A percentile compares a stretch with the other conserved stretches of the same genome.
Conservation (phyloP, 2,113 vertebrate genomes). For the Hypocryptadius cinnamomeus region DNA sequence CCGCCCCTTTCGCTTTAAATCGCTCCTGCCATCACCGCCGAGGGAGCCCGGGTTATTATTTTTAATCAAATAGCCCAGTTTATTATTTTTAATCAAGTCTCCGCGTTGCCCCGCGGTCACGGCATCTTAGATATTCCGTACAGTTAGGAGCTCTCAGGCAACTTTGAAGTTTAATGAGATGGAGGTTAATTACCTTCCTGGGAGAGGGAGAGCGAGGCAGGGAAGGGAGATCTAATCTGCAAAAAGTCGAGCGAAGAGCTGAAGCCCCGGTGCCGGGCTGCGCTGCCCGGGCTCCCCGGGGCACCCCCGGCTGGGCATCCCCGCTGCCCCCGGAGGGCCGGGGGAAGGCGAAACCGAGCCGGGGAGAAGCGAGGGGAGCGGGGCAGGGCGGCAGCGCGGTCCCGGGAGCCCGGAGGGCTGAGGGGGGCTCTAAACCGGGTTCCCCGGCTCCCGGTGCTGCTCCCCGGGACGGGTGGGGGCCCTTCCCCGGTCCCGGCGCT, state of each 20-base stretch:
- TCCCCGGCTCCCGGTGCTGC: neutral
- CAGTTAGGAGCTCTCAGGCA: constrained; percentile 38
- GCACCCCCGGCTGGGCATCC: neutral
- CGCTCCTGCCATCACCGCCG: neutral
- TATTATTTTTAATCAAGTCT: constrained; percentile 44
- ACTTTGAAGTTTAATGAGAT: constrained; percentile 55
- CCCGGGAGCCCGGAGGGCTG: too few relatives aligned
- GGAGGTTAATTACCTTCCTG: constrained; percentile 44
- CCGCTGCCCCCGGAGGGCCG: neutral
- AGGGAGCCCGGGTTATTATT: neutral
- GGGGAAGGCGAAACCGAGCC: neutral
- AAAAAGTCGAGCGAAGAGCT: neutral
- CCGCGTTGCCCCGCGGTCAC: constrained; percentile 40
- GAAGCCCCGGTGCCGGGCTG: neutral
- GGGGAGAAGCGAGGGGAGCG: neutral
- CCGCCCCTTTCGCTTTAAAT: neutral
- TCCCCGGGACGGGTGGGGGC: fast-evolving
- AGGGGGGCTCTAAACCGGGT: fast-evolving
- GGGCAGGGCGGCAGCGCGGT: neutral
- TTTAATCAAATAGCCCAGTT: constrained; percentile 4
- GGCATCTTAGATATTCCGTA: constrained; percentile 43
- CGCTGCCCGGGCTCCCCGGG: neutral
- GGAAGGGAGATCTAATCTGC: neutral
- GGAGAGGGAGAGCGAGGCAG: neutral
- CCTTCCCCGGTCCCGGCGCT: neutral